Evolutionary conservation across 2,113 vertebrate species (phyloP).

Genomic region (Piliocolobus tephrosceles): DNA sequence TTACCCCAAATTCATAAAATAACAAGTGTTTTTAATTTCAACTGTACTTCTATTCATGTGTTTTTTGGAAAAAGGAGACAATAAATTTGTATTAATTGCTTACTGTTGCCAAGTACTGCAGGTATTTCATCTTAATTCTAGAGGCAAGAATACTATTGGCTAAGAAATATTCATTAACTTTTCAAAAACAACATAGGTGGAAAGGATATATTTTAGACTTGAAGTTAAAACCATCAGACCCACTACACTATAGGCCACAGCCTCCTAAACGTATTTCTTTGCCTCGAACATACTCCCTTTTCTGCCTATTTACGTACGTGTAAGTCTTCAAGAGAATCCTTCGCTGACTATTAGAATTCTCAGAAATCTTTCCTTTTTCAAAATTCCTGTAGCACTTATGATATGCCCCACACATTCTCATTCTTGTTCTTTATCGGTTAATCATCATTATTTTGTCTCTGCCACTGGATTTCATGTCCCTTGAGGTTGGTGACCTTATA

Average conservation of each 20-base stretch:
- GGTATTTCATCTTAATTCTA: not conserved
- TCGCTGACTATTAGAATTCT: not conserved
- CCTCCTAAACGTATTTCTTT: not conserved
- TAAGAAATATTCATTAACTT: not conserved
- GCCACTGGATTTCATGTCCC: not conserved
- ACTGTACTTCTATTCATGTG: not conserved
- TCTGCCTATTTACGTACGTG: not conserved
- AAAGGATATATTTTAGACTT: not conserved
- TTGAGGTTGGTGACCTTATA: not conserved
- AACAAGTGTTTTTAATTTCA: not conserved
- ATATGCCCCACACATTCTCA: not conserved
- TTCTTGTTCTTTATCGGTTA: not conserved
- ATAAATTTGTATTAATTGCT: constrained; percentile 1
- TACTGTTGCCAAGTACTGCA: not conserved
- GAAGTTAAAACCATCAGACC: not conserved
- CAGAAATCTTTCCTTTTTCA: not conserved
- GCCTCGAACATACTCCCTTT: not conserved
- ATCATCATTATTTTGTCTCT: not conserved
- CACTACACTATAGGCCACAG: not conserved
- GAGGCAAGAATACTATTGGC: not conserved
- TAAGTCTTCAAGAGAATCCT: not conserved
- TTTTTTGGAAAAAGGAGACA: not conserved
- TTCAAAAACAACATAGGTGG: not conserved
- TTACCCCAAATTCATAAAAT: not conserved
- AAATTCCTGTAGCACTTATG: not conserved